Base-by-base conservation (phyloP, 2,797 vertebrate genomes). In the Pseudochaenichthys georgianus region DNA sequence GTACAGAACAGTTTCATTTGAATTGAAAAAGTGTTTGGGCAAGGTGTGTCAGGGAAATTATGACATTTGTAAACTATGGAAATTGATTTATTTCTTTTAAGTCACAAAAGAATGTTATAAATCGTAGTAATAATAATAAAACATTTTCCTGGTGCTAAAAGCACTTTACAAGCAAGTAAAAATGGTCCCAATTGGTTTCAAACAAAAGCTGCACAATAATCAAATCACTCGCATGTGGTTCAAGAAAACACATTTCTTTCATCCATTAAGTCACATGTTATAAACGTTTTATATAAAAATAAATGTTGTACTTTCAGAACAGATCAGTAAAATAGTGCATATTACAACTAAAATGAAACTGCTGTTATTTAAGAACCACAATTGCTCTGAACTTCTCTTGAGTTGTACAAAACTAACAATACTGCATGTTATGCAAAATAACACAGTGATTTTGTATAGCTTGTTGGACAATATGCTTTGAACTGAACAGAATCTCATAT, bases 221-320 rank as follows among this genome's bases (percentile, higher is more conserved):
- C 11, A 64, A 31, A 66, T 13, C 16, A 13, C 43, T 73, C 15
- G 23, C 2, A n/a, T 48, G 9, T 48, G 61, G 58, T 75, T 78
- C 12, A 66, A 64, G 3, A 31, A 21, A 8, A 59, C 10, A 34
- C 1, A 59, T 67, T 57, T 53, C 1, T 50, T 77, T 61, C 43
- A 57, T 45, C 10, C 60, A 74, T n/a, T 12, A 70, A 68, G 34
- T 69, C 79, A 81, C 45, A 75, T 75, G 43, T 70, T 63, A 61
- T 15, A 63, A 52, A 48, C 13, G 21, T 52, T 66, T 48, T 43
- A 70, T 73, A 73, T 13, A 76, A 77, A 75, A 80, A 70, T 63
- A 82, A 53, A 45, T 62, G 66, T 19, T 53, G 12, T 55, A 17
- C 17, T 59, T 78, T 21, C 34, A 64, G 47, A 7, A 65, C 10